Conservation (phyloP, 2,113 vertebrate genomes). For the Regulus satrapa region DNA sequence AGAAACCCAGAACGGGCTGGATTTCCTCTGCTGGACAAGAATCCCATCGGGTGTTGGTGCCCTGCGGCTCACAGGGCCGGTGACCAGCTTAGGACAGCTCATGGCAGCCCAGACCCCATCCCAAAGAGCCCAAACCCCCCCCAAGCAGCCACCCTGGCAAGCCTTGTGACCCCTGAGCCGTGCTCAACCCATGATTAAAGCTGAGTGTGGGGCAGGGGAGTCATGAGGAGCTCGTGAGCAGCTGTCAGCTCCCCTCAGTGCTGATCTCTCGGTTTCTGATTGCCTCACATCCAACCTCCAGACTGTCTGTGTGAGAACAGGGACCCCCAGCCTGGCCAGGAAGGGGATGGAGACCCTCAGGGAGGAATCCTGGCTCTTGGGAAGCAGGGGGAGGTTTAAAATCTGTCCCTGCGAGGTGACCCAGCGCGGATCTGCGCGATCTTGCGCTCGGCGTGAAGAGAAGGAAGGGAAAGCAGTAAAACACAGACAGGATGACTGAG, state of each 20-base stretch:
- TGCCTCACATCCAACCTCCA: rapidly evolving
- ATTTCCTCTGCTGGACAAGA: neutral
- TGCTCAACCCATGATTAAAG: neutral
- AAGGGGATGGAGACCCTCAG: neutral
- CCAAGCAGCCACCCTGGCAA: neutral
- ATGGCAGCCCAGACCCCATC: neutral
- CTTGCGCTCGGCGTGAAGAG: rapidly evolving
- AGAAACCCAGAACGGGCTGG: neutral
- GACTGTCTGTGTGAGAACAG: rapidly evolving
- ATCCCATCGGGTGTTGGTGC: neutral
- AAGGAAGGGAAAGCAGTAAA: rapidly evolving
- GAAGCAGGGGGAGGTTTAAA: neutral
- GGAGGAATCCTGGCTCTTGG: neutral
- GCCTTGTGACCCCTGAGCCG: neutral
- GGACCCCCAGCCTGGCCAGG: neutral
- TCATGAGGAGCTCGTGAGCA: neutral
- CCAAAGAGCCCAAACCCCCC: neutral
- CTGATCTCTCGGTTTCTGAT: neutral
- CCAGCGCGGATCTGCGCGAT: rapidly evolving
- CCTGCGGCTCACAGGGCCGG: neutral
- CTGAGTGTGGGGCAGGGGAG: neutral
- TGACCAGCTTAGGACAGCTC: neutral
- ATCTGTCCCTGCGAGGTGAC: neutral
- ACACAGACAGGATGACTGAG: neutral
- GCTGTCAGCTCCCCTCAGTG: neutral